A percentile compares a stretch with the other conserved stretches of the same genome.
Conservation (phyloP, 35 echinoderm and acorn worm species). For the Apostichopus parvimensis region DNA sequence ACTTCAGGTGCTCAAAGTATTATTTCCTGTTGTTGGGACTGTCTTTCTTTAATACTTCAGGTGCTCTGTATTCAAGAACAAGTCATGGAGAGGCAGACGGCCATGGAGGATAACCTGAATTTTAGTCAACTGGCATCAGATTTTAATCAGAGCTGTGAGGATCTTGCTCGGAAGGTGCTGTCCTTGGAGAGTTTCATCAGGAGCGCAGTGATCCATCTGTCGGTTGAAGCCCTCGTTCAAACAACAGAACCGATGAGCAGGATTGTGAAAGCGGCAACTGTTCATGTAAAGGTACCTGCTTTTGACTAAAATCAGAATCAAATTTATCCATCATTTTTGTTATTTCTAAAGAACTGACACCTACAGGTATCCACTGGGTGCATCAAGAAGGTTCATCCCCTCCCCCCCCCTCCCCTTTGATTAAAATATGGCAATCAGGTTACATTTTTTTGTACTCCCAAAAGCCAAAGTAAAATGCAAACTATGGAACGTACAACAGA, state of each 20-base stretch:
- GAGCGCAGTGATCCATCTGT: conserved; percentile 64
- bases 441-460: too few species aligned
- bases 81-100: conserved; percentile 41
- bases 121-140: conserved; percentile 79
- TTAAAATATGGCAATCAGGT: too few species aligned
- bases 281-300: conserved; percentile 69
- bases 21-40: too few species aligned
- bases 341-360: too few species aligned
- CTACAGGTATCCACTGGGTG: too few species aligned
- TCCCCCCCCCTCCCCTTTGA: too few species aligned
- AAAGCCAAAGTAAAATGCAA: too few species aligned
- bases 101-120: conserved; percentile 57
- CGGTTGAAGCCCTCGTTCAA: conserved; percentile 79
- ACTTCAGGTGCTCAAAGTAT: too few species aligned
- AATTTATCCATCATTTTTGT: too few species aligned
- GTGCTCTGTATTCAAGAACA: conserved; percentile 48
- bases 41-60: background rate
- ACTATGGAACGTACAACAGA: too few species aligned
- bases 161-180: conserved; percentile 67
- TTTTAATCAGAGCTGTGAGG: conserved; percentile 75
- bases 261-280: conserved; percentile 82
- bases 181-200: conserved; percentile 75
- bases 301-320: too few species aligned
- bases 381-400: too few species aligned
- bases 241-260: conserved; percentile 88